Conservation (phyloP, 2,888 invertebrate species). For the Plutella xylostella region DNA sequence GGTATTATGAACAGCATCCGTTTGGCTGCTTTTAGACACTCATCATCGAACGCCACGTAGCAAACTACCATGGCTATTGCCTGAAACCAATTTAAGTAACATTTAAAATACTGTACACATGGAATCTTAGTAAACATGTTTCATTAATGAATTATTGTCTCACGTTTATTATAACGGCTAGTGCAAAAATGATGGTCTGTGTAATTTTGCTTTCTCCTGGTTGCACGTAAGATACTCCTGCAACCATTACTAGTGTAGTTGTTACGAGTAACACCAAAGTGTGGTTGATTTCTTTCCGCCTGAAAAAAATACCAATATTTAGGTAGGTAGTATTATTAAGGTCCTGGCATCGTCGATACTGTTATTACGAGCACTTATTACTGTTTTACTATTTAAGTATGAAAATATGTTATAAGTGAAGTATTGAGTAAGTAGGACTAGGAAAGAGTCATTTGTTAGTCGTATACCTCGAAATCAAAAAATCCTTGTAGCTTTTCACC, state of each 20-base stretch:
- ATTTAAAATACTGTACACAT: not conserved
- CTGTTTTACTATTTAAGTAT: no score
- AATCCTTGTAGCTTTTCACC: no score
- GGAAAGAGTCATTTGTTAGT: no score
- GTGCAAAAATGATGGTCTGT: conserved; percentile 39
- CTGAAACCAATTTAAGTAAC: conserved; percentile 35
- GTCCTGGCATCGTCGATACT: no score
- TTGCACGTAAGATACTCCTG: conserved; percentile 55
- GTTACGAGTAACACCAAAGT: conserved; percentile 42
- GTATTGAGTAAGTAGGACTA: no score
- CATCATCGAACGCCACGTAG: conserved; percentile 72
- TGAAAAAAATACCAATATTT: no score
- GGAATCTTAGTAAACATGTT: not conserved
- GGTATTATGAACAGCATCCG: conserved; percentile 40
- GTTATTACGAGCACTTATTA: no score
- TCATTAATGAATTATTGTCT: conserved; percentile 15
- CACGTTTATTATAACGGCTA: conserved; percentile 46
- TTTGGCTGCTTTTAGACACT: conserved; percentile 52
- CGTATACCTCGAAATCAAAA: no score
- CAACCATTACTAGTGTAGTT: conserved; percentile 43
- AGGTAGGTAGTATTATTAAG: no score
- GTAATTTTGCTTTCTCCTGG: conserved; percentile 36
- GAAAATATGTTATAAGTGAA: no score
- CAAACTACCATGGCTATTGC: conserved; percentile 69
- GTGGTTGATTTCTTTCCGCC: conserved; percentile 41